Percentiles rank a stretch among this genome's conserved stretches.
phyloP scores from a whole-genome alignment of 2,797 vertebrate genomes.

The Epinephelus malabaricus region DNA sequence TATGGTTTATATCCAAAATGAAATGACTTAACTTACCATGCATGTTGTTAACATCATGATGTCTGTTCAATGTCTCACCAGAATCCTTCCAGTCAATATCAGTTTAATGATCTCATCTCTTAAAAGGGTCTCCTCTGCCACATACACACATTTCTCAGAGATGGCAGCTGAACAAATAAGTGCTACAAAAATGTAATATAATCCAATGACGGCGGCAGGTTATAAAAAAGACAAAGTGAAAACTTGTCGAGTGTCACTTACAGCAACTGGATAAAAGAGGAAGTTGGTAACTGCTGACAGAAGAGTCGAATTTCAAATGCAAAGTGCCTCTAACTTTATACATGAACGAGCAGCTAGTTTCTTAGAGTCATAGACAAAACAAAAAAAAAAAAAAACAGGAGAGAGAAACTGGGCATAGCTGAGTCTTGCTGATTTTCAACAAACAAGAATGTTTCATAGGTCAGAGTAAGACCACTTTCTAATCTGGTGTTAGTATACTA shows the following conservation, averaged over 20 bases:
- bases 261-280: conserved; percentile 41
- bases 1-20: neutral
- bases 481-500: neutral
- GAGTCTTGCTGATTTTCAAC: neutral
- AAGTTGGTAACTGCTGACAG: conserved; percentile 45
- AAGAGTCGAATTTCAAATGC: conserved; percentile 35
- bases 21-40: conserved; percentile 54
- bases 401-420: neutral
- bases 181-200: neutral
- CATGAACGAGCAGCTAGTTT: neutral
- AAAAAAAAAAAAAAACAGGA: too few relatives aligned
- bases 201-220: neutral
- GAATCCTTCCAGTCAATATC: neutral
- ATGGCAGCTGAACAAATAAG: neutral
- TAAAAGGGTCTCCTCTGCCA: neutral
- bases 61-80: conserved; percentile 12
- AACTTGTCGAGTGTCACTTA: neutral
- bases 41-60: conserved; percentile 68
- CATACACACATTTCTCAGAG: neutral
- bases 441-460: neutral
- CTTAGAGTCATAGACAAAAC: neutral
- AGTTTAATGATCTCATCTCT: neutral
- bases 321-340: conserved; percentile 5
- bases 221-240: neutral
- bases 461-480: neutral